Percentiles rank a stretch among this genome's conserved stretches.
Evolutionary conservation across 1,140 invertebrate genomes (phyloP).

Genomic region (Procambarus virginalis): DNA sequence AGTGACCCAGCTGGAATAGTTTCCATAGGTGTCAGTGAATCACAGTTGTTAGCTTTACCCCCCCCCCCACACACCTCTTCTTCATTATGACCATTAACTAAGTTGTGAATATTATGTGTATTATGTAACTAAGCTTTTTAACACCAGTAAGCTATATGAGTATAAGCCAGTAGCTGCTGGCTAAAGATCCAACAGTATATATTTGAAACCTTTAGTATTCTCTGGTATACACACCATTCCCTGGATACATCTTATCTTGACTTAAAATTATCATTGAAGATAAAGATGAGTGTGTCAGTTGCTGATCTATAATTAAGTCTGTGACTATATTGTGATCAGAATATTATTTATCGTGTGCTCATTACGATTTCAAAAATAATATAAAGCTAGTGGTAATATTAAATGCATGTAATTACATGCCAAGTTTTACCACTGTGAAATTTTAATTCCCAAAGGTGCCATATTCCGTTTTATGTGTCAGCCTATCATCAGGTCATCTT

Average conservation of each 20-base stretch:
- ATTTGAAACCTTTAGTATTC: not conserved
- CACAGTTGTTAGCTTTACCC: not conserved
- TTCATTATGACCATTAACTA: not conserved
- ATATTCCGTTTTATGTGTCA: not conserved
- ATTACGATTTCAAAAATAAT: not conserved
- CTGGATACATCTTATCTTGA: not conserved
- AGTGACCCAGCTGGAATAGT: not conserved
- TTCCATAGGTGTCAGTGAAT: not conserved
- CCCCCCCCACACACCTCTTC: not conserved
- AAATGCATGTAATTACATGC: not conserved
- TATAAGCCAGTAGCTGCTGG: not conserved
- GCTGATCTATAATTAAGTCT: not conserved
- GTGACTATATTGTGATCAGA: not conserved
- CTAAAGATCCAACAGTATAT: not conserved
- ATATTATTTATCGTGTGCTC: not conserved
- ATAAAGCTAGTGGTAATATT: not conserved
- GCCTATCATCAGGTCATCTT: not conserved
- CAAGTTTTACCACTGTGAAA: not conserved
- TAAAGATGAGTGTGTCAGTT: not conserved
- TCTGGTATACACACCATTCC: not conserved
- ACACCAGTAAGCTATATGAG: constrained; percentile 2
- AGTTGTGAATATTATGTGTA: not conserved
- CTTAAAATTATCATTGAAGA: not conserved
- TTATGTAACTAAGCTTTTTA: constrained; percentile 9
- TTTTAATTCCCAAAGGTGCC: not conserved